A percentile compares a stretch with the other conserved stretches of the same genome.
Evolutionary conservation across 2,888 invertebrate species (phyloP).

Genomic region (Acleris literana): DNA sequence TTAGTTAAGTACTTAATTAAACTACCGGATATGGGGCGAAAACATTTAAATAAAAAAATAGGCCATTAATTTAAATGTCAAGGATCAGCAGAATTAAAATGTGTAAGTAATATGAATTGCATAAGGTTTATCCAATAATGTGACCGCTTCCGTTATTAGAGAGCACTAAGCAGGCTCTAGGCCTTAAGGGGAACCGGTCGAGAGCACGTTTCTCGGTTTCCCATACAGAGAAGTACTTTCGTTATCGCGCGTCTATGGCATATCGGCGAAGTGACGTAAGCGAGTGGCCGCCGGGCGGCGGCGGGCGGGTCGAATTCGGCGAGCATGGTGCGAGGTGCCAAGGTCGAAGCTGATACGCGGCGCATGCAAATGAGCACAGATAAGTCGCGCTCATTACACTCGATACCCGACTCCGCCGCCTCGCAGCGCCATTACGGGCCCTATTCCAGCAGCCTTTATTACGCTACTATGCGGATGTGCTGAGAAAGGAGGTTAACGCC

Average conservation of each 20-base stretch:
- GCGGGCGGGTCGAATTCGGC: constrained; percentile 51
- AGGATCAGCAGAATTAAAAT: background rate
- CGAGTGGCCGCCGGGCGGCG: constrained; percentile 43
- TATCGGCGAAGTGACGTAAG: constrained; percentile 52
- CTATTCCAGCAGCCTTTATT: constrained; percentile 70
- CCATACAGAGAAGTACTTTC: constrained; percentile 47
- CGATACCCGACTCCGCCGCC: constrained; percentile 64
- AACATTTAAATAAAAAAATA: too few species aligned
- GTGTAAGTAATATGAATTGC: background rate
- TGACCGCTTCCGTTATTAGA: constrained; percentile 5
- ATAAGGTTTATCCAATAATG: constrained; percentile 17
- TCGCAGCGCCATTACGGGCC: constrained; percentile 65
- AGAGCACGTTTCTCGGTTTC: constrained; percentile 37
- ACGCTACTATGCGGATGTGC: constrained; percentile 70
- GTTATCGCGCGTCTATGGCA: constrained; percentile 43
- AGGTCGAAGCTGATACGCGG: constrained; percentile 75
- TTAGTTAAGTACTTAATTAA: too few species aligned
- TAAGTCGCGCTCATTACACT: constrained; percentile 77
- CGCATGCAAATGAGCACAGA: constrained; percentile 78
- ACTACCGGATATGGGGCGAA: too few species aligned
- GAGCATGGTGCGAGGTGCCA: constrained; percentile 69
- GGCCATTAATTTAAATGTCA: background rate
- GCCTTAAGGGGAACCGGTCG: constrained; percentile 22
- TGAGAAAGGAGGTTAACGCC: constrained; percentile 76
- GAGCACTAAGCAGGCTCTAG: background rate